phyloP scores from a whole-genome alignment of 2,888 invertebrate genomes.

The Euphydryas editha region DNA sequence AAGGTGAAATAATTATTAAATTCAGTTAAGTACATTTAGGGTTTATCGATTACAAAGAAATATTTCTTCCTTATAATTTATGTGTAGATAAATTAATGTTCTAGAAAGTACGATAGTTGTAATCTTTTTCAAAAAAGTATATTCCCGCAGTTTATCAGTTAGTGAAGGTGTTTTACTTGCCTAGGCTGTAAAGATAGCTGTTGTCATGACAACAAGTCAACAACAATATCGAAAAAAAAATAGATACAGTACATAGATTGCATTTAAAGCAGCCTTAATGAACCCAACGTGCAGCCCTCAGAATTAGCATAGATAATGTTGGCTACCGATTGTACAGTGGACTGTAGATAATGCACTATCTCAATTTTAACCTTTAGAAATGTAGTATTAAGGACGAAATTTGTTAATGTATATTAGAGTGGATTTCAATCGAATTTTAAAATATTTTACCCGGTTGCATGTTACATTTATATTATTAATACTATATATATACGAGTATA shows the following conservation, averaged over 20 bases:
- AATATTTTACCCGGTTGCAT: neutral
- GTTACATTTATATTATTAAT: neutral
- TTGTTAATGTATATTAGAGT: neutral
- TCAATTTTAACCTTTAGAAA: neutral
- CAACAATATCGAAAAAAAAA: conserved; percentile 75
- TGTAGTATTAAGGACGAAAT: neutral
- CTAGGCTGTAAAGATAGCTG: conserved; percentile 58
- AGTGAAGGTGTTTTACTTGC: conserved; percentile 17
- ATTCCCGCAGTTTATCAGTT: neutral
- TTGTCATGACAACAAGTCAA: conserved; percentile 62
- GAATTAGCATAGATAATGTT: conserved; percentile 76
- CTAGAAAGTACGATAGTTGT: neutral
- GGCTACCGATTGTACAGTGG: conserved; percentile 34
- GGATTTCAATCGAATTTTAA: neutral
- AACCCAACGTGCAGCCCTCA: conserved; percentile 62
- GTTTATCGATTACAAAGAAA: too few relatives aligned
- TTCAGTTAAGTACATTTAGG: too few relatives aligned
- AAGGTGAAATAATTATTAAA: too few relatives aligned
- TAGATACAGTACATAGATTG: conserved; percentile 80
- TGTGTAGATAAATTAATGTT: neutral
- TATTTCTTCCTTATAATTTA: neutral
- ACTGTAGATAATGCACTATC: conserved; percentile 5
- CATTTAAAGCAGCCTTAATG: conserved; percentile 78
- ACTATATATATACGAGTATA: too few relatives aligned
- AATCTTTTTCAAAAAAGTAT: conserved; percentile 1